Evolutionary conservation across 1,140 invertebrate genomes (phyloP), one percentile per base, ranked within the genome.

Genomic region (Brachionus koreanus): DNA sequence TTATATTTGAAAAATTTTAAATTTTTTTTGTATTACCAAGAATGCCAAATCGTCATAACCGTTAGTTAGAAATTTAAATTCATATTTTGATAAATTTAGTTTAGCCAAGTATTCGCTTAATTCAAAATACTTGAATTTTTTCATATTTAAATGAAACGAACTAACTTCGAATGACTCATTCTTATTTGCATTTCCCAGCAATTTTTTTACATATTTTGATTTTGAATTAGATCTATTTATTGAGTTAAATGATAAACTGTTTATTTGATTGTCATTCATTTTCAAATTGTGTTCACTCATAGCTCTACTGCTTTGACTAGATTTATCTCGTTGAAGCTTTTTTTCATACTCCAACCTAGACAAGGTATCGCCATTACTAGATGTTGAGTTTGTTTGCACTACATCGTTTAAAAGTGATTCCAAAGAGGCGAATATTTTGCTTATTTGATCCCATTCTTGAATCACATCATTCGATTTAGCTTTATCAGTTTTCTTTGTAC

Each of bases 361-460:
- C 13, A 19, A 42, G 9, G 39, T 74, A 13, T 25, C 65, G 2
- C 49, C 16, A 35, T 39, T 9, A n/a, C n/a, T 65, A 65, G 7
- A 10, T 9, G 25, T 33, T 13, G 25, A 33, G 3, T 33, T 65
- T 23, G 65, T 74, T 46, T 46, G n/a, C 39, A 74, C 69, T 0
- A 74, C 61, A 42, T 79, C 76, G 23, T 79, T 79, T n/a, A 79
- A 43, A 29, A 79, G 23, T 4, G 61, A 23, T 39, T 79, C 76
- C 5, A 79, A 43, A 10, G 76, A 79, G 12, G 49, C 76, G 25
- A 79, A 79, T 61, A 79, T 79, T 57, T 65, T 79, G 37, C 76
- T 79, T 37, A 79, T 79, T 65, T 79, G 76, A 42, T 57, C 76
- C 76, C 76, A 79, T 65, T 79, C 76, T 61, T 79, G 49, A 37